phyloP scores from a whole-genome alignment of 2,113 vertebrate species.

The Aldabrachelys gigantea region DNA sequence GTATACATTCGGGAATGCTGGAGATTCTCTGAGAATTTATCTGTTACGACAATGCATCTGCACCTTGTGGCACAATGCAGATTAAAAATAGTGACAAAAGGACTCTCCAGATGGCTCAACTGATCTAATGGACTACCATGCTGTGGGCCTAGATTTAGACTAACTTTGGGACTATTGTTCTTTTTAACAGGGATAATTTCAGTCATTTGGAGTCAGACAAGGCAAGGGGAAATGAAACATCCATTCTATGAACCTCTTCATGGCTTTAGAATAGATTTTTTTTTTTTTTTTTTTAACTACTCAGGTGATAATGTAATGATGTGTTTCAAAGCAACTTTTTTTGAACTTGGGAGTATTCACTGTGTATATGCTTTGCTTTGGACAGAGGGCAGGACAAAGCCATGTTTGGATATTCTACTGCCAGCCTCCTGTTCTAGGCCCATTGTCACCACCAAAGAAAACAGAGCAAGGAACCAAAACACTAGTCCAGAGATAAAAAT shows the following conservation, averaged over 20 bases:
- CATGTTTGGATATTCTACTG: not conserved
- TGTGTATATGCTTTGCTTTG: not conserved
- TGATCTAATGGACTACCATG: constrained; percentile 8
- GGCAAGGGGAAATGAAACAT: not conserved
- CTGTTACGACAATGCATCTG: not conserved
- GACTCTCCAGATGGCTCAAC: constrained; percentile 56
- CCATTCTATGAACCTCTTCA: not conserved
- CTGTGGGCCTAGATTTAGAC: constrained; percentile 19
- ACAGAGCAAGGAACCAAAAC: not conserved
- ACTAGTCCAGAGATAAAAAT: not conserved
- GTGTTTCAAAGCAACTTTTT: constrained; percentile 13
- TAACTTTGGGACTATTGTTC: constrained; percentile 20
- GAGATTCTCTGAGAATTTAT: not conserved
- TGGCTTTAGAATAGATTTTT: not conserved
- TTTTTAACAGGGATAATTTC: constrained; percentile 27
- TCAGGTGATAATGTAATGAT: not conserved
- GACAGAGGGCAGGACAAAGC: constrained; percentile 49
- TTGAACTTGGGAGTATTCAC: not conserved
- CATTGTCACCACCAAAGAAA: constrained; percentile 11
- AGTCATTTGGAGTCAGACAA: not conserved
- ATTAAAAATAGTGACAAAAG: constrained; percentile 59
- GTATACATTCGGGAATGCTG: not conserved
- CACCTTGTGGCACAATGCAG: constrained; percentile 9
- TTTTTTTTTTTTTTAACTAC: not conserved
- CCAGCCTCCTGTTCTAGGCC: constrained; percentile 33